Conservation (phyloP, 2,113 vertebrate species). For the Oreochromis tanganicae region DNA sequence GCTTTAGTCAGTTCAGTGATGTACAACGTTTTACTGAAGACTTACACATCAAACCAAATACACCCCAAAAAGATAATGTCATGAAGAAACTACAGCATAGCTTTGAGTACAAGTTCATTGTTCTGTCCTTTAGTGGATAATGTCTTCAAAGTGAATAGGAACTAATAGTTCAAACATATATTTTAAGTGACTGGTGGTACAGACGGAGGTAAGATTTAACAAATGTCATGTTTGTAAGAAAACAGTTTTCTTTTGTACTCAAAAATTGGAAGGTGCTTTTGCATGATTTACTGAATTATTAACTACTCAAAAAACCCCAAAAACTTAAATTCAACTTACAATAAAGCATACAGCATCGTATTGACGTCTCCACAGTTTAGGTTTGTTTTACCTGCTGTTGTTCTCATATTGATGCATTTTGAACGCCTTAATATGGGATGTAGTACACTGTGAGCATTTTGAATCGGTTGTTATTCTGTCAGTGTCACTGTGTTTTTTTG, state of each 20-base stretch:
- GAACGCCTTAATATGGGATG: neutral
- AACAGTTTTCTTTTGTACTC: neutral
- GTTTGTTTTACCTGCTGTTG: neutral
- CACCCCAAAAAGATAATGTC: neutral
- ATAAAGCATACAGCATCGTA: neutral
- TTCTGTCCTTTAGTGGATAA: neutral
- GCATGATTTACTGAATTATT: neutral
- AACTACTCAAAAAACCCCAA: accelerated
- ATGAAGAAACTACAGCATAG: neutral
- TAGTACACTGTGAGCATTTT: neutral
- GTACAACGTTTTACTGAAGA: neutral
- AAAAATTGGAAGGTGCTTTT: neutral
- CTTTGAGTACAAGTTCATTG: neutral
- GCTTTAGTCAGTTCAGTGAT: neutral
- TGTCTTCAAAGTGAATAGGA: neutral
- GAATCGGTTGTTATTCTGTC: neutral
- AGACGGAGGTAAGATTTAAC: neutral
- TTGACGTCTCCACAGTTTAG: neutral
- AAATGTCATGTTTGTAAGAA: neutral
- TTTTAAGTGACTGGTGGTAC: neutral
- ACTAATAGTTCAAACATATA: neutral
- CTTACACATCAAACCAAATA: neutral
- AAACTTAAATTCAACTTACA: neutral
- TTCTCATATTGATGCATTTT: neutral
- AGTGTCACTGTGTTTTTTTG: neutral